phyloP scores from a whole-genome alignment of 2,888 invertebrate genomes.

The Calephelis perditalis region DNA sequence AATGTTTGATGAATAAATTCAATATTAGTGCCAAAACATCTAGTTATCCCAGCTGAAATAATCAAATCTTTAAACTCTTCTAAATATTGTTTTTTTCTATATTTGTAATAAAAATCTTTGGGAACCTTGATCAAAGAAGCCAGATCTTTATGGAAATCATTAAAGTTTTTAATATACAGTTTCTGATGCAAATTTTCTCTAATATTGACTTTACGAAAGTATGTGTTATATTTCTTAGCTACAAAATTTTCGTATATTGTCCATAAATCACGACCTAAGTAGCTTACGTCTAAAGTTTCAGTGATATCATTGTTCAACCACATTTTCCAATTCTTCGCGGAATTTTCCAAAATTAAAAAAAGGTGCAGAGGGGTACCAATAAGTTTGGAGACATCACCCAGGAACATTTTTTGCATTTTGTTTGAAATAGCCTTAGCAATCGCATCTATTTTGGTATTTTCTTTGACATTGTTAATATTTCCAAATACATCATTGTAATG shows the following conservation, averaged over 20 bases:
- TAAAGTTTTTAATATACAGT: background rate
- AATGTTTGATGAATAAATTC: conserved; percentile 12
- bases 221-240: conserved; percentile 2
- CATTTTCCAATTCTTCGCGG: background rate
- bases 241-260: conserved; percentile 8
- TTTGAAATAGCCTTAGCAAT: background rate
- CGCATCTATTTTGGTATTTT: background rate
- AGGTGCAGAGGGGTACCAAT: conserved; percentile 11
- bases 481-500: background rate
- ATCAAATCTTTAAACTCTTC: conserved; percentile 10
- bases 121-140: background rate
- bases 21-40: background rate
- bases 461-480: background rate
- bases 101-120: background rate
- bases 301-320: background rate
- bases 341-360: conserved; percentile 3
- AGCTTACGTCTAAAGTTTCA: conserved; percentile 3
- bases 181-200: background rate
- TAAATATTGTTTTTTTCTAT: background rate
- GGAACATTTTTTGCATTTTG: background rate
- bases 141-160: background rate
- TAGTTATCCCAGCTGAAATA: background rate
- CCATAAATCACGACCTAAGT: conserved; percentile 11
- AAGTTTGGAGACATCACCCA: conserved; percentile 3
- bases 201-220: background rate